Conservation (phyloP, 2,888 invertebrate genomes). For the Coleophora deauratella region DNA sequence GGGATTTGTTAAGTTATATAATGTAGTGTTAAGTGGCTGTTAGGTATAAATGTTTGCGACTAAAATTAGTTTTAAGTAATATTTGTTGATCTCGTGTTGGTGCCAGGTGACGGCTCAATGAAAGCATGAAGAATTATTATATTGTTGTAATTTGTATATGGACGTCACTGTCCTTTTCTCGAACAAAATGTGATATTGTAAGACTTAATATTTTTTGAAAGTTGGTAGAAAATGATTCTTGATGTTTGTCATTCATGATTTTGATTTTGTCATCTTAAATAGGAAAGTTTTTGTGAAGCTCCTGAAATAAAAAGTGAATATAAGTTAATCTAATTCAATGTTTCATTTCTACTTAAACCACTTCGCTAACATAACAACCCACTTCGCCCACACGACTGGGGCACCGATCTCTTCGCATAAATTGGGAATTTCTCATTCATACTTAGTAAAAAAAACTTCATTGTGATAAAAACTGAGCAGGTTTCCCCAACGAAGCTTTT, state of each 20-base stretch:
- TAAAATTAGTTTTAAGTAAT: constrained; percentile 55
- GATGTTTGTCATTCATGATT: constrained; percentile 62
- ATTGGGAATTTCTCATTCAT: too few relatives aligned
- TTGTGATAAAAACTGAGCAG: too few relatives aligned
- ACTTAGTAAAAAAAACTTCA: too few relatives aligned
- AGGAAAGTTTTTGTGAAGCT: constrained; percentile 67
- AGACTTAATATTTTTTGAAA: constrained; percentile 65
- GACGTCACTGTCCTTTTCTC: constrained; percentile 68
- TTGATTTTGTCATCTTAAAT: constrained; percentile 68
- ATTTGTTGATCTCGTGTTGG: constrained; percentile 68
- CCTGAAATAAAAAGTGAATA: constrained; percentile 46
- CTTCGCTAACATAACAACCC: too few relatives aligned
- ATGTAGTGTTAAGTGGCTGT: constrained; percentile 58
- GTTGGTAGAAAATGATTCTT: constrained; percentile 66
- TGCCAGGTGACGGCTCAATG: constrained; percentile 61
- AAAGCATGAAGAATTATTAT: constrained; percentile 71
- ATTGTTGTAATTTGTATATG: constrained; percentile 65
- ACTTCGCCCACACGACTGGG: too few relatives aligned
- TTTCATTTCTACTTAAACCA: too few relatives aligned
- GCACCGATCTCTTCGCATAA: too few relatives aligned
- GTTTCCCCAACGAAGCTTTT: too few relatives aligned
- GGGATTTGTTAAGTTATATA: constrained; percentile 54
- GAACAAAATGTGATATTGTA: constrained; percentile 72
- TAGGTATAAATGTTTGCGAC: constrained; percentile 53
- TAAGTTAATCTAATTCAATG: too few relatives aligned